These are phyloP conservation scores for Nycteola revayana DNA, from an alignment of 2,888 invertebrate species.

Conservation along the genomic window DNA sequence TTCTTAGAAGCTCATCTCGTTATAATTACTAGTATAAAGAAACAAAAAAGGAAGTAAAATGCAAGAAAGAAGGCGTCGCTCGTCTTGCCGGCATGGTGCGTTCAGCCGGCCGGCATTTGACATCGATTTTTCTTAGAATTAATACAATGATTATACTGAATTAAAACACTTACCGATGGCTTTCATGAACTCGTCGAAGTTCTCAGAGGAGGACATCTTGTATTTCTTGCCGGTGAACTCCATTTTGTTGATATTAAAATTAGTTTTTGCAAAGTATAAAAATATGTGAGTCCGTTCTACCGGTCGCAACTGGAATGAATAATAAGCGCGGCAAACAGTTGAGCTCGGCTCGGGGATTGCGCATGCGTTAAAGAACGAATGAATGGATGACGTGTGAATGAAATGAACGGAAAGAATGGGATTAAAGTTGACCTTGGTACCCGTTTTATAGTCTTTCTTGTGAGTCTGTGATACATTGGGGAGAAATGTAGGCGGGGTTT, in stretches of 20 bases:
- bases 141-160: slow-evolving; percentile 28
- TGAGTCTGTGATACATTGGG: slow-evolving; percentile 19
- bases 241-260: slow-evolving; percentile 53
- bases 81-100: slow-evolving; percentile 4
- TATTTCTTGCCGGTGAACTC: slow-evolving; percentile 87
- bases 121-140: slow-evolving; percentile 31
- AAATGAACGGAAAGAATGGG: slow-evolving; percentile 39
- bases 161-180: slow-evolving; percentile 86
- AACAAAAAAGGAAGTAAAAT: too few relatives aligned
- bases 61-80: neutral
- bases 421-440: slow-evolving; percentile 31
- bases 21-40: too few relatives aligned
- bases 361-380: slow-evolving; percentile 44
- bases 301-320: slow-evolving; percentile 62
- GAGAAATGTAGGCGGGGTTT: slow-evolving; percentile 16
- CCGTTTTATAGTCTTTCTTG: slow-evolving; percentile 29
- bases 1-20: too few relatives aligned
- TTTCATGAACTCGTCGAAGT: slow-evolving; percentile 96
- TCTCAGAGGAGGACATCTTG: slow-evolving; percentile 89
- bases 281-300: slow-evolving; percentile 37
- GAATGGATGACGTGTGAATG: slow-evolving; percentile 35
- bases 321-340: slow-evolving; percentile 37
- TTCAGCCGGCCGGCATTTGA: slow-evolving; percentile 57
- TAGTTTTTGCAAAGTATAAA: slow-evolving; percentile 28
- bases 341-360: slow-evolving; percentile 15